A percentile compares a stretch with the other conserved stretches of the same genome.
Conservation (phyloP, 2,113 vertebrate species). For the Columba livia region DNA sequence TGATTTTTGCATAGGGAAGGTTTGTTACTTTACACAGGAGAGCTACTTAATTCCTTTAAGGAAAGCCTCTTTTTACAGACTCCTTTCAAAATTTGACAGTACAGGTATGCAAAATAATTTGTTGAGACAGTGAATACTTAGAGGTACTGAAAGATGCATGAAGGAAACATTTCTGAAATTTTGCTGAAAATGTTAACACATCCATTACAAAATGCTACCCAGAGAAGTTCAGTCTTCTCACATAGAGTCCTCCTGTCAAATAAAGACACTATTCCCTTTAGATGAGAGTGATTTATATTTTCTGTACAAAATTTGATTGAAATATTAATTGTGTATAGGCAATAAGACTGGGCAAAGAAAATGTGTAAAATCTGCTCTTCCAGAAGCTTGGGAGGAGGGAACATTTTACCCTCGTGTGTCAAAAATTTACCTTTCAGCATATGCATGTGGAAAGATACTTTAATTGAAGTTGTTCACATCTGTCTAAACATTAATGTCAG, state of each 20-base stretch:
- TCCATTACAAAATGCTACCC: not conserved
- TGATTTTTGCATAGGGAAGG: not conserved
- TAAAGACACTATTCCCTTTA: not conserved
- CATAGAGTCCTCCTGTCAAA: not conserved
- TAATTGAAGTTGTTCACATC: not conserved
- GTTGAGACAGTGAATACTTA: not conserved
- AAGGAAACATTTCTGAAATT: not conserved
- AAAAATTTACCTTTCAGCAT: not conserved
- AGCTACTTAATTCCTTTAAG: not conserved
- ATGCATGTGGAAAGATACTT: not conserved
- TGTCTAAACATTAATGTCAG: not conserved
- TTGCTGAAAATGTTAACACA: not conserved
- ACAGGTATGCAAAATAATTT: not conserved
- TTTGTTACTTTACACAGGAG: not conserved
- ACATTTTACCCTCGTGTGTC: not conserved
- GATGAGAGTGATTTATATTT: not conserved
- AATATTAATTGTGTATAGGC: not conserved
- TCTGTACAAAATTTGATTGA: not conserved
- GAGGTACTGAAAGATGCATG: not conserved
- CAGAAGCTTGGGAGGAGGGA: not conserved
- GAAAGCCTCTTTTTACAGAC: not conserved
- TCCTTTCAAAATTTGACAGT: not conserved
- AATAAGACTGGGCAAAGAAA: not conserved
- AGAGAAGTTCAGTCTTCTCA: not conserved
- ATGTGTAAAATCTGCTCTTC: not conserved